phyloP scores from a whole-genome alignment of 2,113 vertebrate genomes.

The Phyllopteryx taeniolatus region DNA sequence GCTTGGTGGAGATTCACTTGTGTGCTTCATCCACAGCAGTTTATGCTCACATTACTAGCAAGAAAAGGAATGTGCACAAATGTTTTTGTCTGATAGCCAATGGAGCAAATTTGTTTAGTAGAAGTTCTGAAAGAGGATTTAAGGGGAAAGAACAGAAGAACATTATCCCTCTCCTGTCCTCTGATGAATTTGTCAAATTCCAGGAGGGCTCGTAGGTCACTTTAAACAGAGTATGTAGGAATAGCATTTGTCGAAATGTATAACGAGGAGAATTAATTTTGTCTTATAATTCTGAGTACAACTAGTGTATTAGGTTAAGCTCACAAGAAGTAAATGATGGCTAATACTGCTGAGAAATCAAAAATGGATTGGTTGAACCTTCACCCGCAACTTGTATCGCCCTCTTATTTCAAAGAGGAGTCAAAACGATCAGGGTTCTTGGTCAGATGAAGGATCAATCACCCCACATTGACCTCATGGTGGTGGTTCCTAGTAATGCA shows the following conservation, averaged over 20 bases:
- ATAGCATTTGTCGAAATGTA: slow-evolving; percentile 3
- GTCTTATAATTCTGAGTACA: neutral
- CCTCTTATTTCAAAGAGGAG: neutral
- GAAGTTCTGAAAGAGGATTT: slow-evolving; percentile 47
- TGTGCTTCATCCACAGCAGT: neutral
- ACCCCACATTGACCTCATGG: neutral
- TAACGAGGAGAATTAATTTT: neutral
- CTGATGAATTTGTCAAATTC: slow-evolving; percentile 32
- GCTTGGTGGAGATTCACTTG: neutral
- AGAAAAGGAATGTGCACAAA: neutral
- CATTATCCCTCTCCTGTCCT: slow-evolving; percentile 35
- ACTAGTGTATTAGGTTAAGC: neutral
- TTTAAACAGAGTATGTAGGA: slow-evolving; percentile 25
- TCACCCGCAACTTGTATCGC: neutral
- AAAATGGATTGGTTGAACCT: neutral
- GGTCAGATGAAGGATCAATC: neutral
- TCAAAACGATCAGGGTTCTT: neutral
- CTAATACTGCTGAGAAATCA: neutral
- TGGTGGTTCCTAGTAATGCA: neutral
- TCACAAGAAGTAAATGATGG: neutral
- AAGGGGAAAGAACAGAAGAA: slow-evolving; percentile 11
- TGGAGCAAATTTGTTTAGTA: slow-evolving; percentile 15
- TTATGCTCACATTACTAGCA: neutral
- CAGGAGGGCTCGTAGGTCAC: slow-evolving; percentile 28
- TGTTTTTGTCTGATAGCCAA: slow-evolving; percentile 7